Evolutionary conservation across 2,888 invertebrate species (phyloP).

Genomic region (Sphecodes monilicornis): DNA sequence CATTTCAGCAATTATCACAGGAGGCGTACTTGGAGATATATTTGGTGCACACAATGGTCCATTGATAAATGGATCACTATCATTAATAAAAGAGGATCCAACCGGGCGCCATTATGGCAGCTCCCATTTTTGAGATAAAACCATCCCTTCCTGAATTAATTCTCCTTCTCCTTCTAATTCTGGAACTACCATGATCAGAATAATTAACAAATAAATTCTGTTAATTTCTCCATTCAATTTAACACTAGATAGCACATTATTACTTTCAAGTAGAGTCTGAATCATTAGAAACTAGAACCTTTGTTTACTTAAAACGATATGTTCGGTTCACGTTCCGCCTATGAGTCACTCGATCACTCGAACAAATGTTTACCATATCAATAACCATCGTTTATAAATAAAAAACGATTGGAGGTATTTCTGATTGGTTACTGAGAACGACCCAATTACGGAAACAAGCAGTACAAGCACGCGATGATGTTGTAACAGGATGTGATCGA

Average conservation of each 20-base stretch:
- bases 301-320: not conserved
- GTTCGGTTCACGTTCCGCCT: not conserved
- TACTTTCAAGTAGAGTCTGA: not conserved
- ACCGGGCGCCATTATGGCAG: not conserved
- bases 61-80: not conserved
- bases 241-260: not conserved
- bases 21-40: not conserved
- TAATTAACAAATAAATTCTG: no score
- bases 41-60: not conserved
- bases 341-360: not conserved
- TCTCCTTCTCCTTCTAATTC: not conserved
- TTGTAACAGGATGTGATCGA: slow-evolving; percentile 15
- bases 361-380: not conserved
- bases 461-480: not conserved
- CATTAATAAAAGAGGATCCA: not conserved
- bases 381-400: not conserved
- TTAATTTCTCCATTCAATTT: not conserved
- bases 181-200: not conserved
- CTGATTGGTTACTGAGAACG: not conserved
- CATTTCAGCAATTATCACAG: not conserved
- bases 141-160: not conserved
- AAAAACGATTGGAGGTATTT: not conserved
- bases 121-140: not conserved
- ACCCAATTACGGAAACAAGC: not conserved
- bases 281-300: not conserved